Base-by-base conservation (phyloP, 2,797 vertebrate species). In the Bovichtus variegatus region DNA sequence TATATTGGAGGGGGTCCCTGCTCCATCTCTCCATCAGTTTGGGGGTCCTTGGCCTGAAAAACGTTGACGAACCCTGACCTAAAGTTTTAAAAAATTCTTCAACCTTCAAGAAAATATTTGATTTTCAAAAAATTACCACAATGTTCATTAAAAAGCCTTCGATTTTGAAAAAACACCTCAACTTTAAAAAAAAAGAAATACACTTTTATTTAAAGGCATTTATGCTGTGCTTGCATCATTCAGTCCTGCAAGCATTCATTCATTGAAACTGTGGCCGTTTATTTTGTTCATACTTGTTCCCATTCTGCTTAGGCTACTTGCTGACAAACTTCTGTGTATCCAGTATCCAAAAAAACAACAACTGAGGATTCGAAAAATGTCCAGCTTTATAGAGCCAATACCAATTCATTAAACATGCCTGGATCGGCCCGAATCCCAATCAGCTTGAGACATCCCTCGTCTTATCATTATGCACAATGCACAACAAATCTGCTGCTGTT, bases 261-360 rank as follows among this genome's bases (percentile, higher is more conserved):
- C 3, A 75, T 18, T 63, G 40, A 40, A 53, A 61, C 34, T 49
- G 19, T 62, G 40, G n/a, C 9, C 38, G 19, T 61, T 54, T 55
- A 49, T 25, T 54, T 53, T 27, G 38, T 68, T 36, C 31, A 36
- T 7, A 21, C 7, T 4, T 19, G 4, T 18, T 59, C 12, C 25
- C n/a, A 3, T 44, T 58, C 11, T 8, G 53, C 18, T 59, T 9
- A 34, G 8, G 7, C 31, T 34, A 60, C 41, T 61, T 54, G 21
- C 51, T 61, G 29, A 61, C 69, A 61, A n/a, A 41, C 9, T 3
- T n/a, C 13, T 46, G 15, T 47, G 4, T 41, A 18, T 36, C 12
- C 6, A 12, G 12, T 18, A n/a, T n/a, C n/a, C n/a, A n/a, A 31
- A 21, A 34, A 50, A 51, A 13, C 9, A 60, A 34, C 31, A 27